Evolutionary conservation across 2,797 vertebrate genomes (phyloP), one percentile per base, ranked within the genome.

Genomic region (Bufotes viridis): DNA sequence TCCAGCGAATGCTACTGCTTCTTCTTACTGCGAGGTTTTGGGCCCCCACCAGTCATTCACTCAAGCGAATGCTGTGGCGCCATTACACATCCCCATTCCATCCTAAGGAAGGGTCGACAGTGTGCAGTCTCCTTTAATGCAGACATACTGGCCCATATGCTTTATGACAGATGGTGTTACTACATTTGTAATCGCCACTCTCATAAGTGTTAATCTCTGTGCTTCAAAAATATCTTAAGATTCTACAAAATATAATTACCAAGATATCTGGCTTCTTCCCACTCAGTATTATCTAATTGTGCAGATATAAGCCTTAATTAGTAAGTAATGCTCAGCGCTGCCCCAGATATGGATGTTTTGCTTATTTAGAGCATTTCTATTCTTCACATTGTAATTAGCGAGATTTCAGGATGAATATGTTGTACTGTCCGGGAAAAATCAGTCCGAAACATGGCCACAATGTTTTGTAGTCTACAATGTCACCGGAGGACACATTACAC

Each of bases 231-330:
- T 57, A 65, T 61, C 24, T 61, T 7, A 74, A 75, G 42, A 72
- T 69, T 81, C 7, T 61, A 85, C 78, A 81, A 89, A 82, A 89
- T 80, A 22, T 85, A 89, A 89, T 89, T 89, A 89, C 78, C 63
- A 42, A 55, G 49, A 89, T 83, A 87, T 87, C 80, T 87, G 61
- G 63, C 55, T 79, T 72, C 74, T 83, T 84, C 74, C 84, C 72
- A 82, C 88, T 86, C 80, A 15, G 61, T 83, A 72, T 87, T 76
- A 89, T 87, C 51, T 83, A 87, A 87, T 87, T 89, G 65, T 84
- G 84, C 55, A 49, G 81, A 89, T 87, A 87, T 17, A 84, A 87
- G 75, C 53, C 69, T 80, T 89, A 82, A 87, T 89, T 89, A 86
- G 65, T 61, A 72, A 15, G 70, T 85, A 26, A 63, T 87, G 76